Conservation (phyloP, 2,888 invertebrate genomes). For the Morpho deidamia region DNA sequence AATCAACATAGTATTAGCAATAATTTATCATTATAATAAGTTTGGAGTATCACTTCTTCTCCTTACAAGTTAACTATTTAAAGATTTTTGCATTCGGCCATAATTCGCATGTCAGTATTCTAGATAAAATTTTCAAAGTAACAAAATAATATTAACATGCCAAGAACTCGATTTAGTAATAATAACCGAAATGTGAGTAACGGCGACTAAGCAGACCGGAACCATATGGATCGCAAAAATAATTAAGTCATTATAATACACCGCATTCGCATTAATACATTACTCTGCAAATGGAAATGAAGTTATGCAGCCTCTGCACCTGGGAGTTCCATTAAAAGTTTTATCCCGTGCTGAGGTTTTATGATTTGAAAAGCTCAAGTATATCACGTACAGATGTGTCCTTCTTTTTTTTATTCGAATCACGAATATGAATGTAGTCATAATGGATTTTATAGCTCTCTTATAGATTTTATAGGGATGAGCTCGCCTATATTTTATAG, state of each 20-base stretch:
- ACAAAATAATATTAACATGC: not conserved
- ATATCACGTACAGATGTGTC: too few relatives aligned
- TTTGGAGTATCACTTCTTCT: too few relatives aligned
- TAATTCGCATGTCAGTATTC: not conserved
- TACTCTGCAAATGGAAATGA: conserved; percentile 6
- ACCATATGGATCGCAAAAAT: conserved; percentile 6
- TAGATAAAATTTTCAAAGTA: not conserved
- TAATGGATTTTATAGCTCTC: too few relatives aligned
- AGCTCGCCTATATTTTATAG: too few relatives aligned
- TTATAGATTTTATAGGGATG: too few relatives aligned
- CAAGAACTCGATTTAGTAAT: not conserved
- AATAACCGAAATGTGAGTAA: not conserved
- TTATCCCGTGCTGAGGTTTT: not conserved
- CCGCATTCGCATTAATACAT: conserved; percentile 1
- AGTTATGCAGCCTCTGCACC: conserved; percentile 9
- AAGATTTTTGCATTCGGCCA: too few relatives aligned
- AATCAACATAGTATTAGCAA: too few relatives aligned
- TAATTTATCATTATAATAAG: too few relatives aligned
- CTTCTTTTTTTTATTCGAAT: too few relatives aligned
- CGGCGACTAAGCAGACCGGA: conserved; percentile 9
- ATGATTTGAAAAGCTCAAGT: not conserved
- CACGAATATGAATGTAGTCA: too few relatives aligned
- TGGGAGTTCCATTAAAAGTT: conserved; percentile 6
- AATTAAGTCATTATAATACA: conserved; percentile 6
- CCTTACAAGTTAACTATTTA: too few relatives aligned